phyloP scores from a whole-genome alignment of 2,888 invertebrate species.

The Chaetogeoica ovagalla region DNA sequence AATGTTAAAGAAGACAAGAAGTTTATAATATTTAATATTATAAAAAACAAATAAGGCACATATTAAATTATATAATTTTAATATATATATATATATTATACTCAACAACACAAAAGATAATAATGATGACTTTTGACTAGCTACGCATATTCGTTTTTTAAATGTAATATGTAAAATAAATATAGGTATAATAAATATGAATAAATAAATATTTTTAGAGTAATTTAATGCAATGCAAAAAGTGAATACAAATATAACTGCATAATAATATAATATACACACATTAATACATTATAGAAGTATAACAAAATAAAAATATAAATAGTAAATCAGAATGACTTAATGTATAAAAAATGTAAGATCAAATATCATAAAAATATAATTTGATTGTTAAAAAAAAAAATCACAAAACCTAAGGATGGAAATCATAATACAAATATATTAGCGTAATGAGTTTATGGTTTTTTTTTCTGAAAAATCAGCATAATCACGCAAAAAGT shows the following conservation, averaged over 20 bases:
- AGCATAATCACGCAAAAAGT: background rate
- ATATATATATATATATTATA: conserved; percentile 11
- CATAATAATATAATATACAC: conserved; percentile 9
- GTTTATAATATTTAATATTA: background rate
- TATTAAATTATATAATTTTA: conserved; percentile 34
- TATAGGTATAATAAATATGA: conserved; percentile 20
- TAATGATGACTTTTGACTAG: conserved; percentile 45
- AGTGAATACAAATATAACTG: conserved; percentile 16
- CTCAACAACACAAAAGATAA: conserved; percentile 40
- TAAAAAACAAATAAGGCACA: conserved; percentile 15
- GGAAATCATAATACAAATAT: conserved; percentile 3
- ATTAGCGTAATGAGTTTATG: background rate
- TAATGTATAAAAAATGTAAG: conserved; percentile 14
- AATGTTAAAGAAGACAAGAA: no score
- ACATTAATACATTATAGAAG: background rate
- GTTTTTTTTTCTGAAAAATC: background rate
- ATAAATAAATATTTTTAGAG: conserved; percentile 1
- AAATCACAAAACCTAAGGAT: conserved; percentile 3
- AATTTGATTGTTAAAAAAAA: background rate
- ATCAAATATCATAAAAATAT: conserved; percentile 19
- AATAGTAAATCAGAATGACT: conserved; percentile 25
- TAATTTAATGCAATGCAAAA: conserved; percentile 13
- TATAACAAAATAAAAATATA: conserved; percentile 12
- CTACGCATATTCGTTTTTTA: conserved; percentile 9
- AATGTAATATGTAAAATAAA: conserved; percentile 25